Conservation (phyloP, 2,797 vertebrate genomes). For the Pachyuromys duprasi region DNA sequence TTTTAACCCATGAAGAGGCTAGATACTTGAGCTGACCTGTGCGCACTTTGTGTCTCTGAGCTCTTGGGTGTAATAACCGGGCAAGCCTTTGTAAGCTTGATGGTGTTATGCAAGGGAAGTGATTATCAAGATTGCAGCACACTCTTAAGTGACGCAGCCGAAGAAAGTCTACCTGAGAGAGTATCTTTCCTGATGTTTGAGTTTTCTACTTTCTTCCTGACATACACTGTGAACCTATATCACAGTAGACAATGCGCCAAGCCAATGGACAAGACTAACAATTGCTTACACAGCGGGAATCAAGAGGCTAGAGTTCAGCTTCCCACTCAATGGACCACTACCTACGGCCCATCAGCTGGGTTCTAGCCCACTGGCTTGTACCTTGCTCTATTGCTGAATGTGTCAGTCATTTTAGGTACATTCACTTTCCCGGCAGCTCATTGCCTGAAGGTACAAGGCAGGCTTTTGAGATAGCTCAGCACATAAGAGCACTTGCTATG, state of each 20-base stretch:
- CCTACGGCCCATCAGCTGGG: background rate
- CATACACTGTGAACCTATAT: background rate
- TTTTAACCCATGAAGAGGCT: conserved; percentile 62
- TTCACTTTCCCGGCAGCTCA: background rate
- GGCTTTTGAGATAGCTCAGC: background rate
- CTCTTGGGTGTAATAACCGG: conserved; percentile 34
- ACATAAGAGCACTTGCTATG: background rate
- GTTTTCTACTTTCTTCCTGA: conserved; percentile 23
- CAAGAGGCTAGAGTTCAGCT: background rate
- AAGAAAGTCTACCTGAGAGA: conserved; percentile 22
- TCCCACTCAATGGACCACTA: background rate
- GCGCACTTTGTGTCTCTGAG: conserved; percentile 46
- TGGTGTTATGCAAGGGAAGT: background rate
- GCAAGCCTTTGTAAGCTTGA: conserved; percentile 46
- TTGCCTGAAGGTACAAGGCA: background rate
- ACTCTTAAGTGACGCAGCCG: conserved; percentile 41
- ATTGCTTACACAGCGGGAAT: conserved; percentile 45
- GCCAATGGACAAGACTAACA: conserved; percentile 32
- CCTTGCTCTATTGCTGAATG: background rate
- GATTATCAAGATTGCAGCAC: conserved; percentile 41
- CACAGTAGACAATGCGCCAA: background rate
- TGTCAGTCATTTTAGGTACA: background rate
- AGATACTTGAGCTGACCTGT: conserved; percentile 24
- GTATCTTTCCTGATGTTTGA: background rate
- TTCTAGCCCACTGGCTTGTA: conserved; percentile 23